Conservation (phyloP, 1,140 invertebrate genomes). For the Drosophila rufa region DNA sequence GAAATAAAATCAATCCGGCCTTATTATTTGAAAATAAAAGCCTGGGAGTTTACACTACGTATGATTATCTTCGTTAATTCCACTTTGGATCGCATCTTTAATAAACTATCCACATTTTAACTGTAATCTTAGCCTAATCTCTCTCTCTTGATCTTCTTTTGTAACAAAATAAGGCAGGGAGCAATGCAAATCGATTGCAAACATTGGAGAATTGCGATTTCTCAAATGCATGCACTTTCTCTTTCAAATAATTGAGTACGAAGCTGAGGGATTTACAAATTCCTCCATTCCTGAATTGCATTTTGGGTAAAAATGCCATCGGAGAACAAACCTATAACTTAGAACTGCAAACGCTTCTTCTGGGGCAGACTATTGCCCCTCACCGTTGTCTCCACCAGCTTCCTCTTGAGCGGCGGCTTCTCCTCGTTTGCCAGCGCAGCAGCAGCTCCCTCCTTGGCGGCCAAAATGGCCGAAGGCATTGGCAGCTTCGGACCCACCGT, state of each 20-base stretch:
- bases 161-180: conserved; percentile 5
- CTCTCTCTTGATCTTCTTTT: background rate
- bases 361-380: conserved; percentile 60
- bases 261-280: background rate
- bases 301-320: background rate
- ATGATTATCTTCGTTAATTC: background rate
- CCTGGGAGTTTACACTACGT: too few relatives aligned
- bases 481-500: conserved; percentile 93
- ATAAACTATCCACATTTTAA: conserved; percentile 14
- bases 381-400: conserved; percentile 67
- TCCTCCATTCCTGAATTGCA: too few relatives aligned
- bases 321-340: background rate
- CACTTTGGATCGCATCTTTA: conserved; percentile 21
- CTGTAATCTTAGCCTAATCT: background rate
- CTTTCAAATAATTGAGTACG: background rate
- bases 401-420: conserved; percentile 57
- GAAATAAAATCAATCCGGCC: too few relatives aligned
- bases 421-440: conserved; percentile 58
- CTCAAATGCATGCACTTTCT: background rate
- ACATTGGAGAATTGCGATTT: background rate
- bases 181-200: background rate
- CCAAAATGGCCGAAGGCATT: conserved; percentile 87
- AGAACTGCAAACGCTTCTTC: conserved; percentile 71
- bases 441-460: conserved; percentile 67
- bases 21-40: too few relatives aligned